phyloP scores from a whole-genome alignment of 2,797 vertebrate genomes.

The Zenarchopterus dispar region DNA sequence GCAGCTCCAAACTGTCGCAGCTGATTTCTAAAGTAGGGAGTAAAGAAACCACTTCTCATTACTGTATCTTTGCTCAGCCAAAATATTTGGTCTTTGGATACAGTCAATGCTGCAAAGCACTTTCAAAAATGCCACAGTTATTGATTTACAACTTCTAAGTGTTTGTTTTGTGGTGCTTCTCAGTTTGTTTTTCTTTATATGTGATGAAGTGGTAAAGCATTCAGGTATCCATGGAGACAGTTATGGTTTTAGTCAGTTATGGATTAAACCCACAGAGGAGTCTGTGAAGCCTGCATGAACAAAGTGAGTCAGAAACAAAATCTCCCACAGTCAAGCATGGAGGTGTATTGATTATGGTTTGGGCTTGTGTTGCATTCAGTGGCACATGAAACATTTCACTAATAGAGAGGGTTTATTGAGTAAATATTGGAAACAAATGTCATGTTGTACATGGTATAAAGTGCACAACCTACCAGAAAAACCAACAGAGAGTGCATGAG shows the following conservation, averaged over 20 bases:
- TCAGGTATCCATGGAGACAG: constrained; percentile 18
- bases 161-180: not conserved
- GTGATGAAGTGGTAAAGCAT: not conserved
- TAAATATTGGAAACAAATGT: no score
- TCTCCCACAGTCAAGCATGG: no score
- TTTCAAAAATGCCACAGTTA: constrained; percentile 6
- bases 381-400: no score
- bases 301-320: constrained; percentile 3
- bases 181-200: not conserved
- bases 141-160: not conserved
- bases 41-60: constrained; percentile 64
- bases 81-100: constrained; percentile 8
- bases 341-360: no score
- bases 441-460: no score
- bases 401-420: no score
- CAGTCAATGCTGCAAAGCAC: not conserved
- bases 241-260: constrained; percentile 3
- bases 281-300: constrained; percentile 24
- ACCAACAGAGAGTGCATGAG: no score
- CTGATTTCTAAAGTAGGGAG: constrained; percentile 62
- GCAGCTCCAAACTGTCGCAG: constrained; percentile 75
- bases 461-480: no score
- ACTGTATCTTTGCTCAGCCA: constrained; percentile 70
- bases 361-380: no score
- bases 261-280: constrained; percentile 15